Evolutionary conservation across 2,113 vertebrate genomes (phyloP).

Genomic region (Tretioscincus oriximinensis): DNA sequence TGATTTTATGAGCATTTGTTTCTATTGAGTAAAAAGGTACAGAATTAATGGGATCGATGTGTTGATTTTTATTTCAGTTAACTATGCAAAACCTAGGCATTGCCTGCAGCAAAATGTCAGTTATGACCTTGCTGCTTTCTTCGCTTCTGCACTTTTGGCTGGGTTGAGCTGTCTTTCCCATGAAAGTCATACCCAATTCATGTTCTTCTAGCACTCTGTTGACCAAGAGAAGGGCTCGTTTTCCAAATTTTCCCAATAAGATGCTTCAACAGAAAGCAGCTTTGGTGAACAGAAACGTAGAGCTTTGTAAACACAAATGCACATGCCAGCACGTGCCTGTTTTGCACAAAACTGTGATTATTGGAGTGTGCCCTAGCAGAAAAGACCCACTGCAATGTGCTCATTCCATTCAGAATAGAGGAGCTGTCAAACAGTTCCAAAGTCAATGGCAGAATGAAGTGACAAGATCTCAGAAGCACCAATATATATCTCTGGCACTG

Average conservation of each 20-base stretch:
- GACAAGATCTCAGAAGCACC: no score
- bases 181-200: neutral
- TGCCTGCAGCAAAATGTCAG: neutral
- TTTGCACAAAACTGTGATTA: no score
- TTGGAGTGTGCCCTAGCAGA: no score
- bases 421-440: no score
- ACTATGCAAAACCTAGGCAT: neutral
- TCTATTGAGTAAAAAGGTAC: neutral
- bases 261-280: neutral
- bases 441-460: no score
- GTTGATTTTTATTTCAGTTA: neutral
- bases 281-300: neutral
- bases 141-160: neutral
- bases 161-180: neutral
- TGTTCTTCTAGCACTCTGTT: neutral
- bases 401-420: no score
- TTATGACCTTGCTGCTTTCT: neutral
- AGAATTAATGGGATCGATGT: neutral
- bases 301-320: neutral
- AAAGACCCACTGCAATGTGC: no score
- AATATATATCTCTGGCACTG: no score
- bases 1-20: no score
- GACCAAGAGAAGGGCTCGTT: neutral
- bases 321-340: no score
- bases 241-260: neutral